These are phyloP conservation scores for Nebria ingens DNA, from an alignment of 1,140 invertebrate species.

Conservation along the genomic window DNA sequence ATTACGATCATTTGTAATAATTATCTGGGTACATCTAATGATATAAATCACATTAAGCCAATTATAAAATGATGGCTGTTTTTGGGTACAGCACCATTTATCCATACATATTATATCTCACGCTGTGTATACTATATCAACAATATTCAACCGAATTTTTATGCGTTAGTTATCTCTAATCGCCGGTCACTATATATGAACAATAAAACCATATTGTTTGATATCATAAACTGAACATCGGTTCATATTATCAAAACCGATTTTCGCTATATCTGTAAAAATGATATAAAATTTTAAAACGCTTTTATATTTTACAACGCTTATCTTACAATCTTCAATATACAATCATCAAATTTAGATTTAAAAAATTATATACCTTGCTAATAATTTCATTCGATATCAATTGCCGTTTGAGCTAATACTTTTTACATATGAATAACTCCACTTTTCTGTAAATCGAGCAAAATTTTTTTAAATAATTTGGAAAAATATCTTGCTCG, in stretches of 20 bases:
- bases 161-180: neutral
- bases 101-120: neutral
- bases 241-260: too few relatives aligned
- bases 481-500: too few relatives aligned
- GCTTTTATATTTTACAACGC: neutral
- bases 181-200: neutral
- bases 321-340: neutral
- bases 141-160: neutral
- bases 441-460: too few relatives aligned
- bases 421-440: too few relatives aligned
- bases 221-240: neutral
- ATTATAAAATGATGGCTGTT: constrained; percentile 4
- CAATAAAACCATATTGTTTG: neutral
- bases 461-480: too few relatives aligned
- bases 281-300: neutral
- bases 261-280: neutral
- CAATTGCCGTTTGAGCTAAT: too few relatives aligned
- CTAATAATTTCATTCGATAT: too few relatives aligned
- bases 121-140: neutral
- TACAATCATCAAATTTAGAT: neutral
- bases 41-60: constrained; percentile 1
- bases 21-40: constrained; percentile 6
- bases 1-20: neutral
- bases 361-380: too few relatives aligned
- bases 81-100: neutral